These are phyloP conservation scores for Trichoplusia ni DNA, from an alignment of 1,140 invertebrate genomes.

Conservation along the genomic window DNA sequence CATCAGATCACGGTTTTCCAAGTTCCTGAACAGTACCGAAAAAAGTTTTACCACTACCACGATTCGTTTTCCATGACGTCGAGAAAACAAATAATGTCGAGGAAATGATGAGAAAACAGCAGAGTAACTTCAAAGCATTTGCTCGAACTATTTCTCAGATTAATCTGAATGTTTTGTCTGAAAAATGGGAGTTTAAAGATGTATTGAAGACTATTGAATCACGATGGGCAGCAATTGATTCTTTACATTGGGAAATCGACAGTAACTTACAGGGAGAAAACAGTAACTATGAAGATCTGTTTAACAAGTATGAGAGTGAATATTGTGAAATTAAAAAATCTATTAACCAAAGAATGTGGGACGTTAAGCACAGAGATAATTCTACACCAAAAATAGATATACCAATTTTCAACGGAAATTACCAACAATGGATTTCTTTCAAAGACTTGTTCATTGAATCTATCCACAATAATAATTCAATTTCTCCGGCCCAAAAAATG, in stretches of 20 bases:
- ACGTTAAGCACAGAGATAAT: slow-evolving; percentile 6
- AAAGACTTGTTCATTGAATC: slow-evolving; percentile 38
- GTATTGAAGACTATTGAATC: neutral
- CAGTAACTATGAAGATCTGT: slow-evolving; percentile 6
- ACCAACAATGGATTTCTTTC: slow-evolving; percentile 37
- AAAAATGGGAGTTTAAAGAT: slow-evolving; percentile 28
- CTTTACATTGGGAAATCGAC: slow-evolving; percentile 28
- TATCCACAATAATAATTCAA: slow-evolving; percentile 31
- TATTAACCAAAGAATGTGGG: slow-evolving; percentile 20
- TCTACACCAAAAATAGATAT: slow-evolving; percentile 27
- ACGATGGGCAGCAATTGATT: slow-evolving; percentile 10
- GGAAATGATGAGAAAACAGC: slow-evolving; percentile 14
- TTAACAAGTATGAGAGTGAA: neutral
- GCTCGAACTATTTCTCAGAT: neutral
- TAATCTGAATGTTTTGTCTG: neutral
- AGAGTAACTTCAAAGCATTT: slow-evolving; percentile 29
- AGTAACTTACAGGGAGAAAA: slow-evolving; percentile 1
- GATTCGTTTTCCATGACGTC: no score
- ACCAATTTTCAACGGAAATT: slow-evolving; percentile 34
- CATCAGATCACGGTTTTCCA: no score
- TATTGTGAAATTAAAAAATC: slow-evolving; percentile 6
- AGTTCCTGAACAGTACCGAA: no score
- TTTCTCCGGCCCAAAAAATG: slow-evolving; percentile 34
- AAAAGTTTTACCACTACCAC: no score
- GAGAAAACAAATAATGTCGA: slow-evolving; percentile 2